Conservation (phyloP, 1,140 invertebrate species). For the Magallana angulata region DNA sequence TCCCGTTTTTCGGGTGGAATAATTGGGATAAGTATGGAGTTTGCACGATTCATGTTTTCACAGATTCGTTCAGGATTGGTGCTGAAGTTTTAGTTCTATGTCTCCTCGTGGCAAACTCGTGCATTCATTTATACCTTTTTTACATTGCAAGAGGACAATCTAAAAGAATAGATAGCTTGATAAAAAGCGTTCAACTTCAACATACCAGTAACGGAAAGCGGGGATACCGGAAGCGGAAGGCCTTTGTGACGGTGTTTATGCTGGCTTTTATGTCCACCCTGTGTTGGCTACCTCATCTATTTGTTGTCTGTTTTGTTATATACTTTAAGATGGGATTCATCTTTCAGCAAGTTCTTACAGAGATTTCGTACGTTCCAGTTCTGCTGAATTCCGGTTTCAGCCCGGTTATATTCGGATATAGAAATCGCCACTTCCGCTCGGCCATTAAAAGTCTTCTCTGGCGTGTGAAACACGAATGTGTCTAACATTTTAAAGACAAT, state of each 20-base stretch:
- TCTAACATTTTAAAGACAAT: not conserved
- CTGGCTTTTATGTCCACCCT: conserved; percentile 34
- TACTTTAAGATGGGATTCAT: not conserved
- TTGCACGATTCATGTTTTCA: conserved; percentile 41
- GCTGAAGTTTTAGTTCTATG: conserved; percentile 16
- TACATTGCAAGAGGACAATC: conserved; percentile 29
- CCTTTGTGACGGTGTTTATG: conserved; percentile 46
- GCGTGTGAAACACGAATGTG: conserved; percentile 22
- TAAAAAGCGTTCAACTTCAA: conserved; percentile 4
- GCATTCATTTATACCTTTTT: conserved; percentile 30
- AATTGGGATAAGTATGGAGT: conserved; percentile 37
- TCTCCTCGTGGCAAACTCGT: not conserved
- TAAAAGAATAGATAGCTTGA: conserved; percentile 14
- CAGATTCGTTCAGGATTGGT: conserved; percentile 31
- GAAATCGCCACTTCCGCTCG: conserved; percentile 46
- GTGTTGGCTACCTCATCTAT: conserved; percentile 45
- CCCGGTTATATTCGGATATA: conserved; percentile 42
- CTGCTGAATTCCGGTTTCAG: conserved; percentile 36
- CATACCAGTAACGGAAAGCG: not conserved
- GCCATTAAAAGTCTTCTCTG: conserved; percentile 20
- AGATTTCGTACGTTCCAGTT: conserved; percentile 41
- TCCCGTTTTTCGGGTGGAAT: conserved; percentile 43
- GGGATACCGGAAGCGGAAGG: not conserved
- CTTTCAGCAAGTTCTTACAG: not conserved
- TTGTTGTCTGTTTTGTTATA: not conserved